Percentiles rank a stretch among this genome's conserved stretches.
phyloP scores from a whole-genome alignment of 2,113 vertebrate genomes.

The Patagioenas fasciata region DNA sequence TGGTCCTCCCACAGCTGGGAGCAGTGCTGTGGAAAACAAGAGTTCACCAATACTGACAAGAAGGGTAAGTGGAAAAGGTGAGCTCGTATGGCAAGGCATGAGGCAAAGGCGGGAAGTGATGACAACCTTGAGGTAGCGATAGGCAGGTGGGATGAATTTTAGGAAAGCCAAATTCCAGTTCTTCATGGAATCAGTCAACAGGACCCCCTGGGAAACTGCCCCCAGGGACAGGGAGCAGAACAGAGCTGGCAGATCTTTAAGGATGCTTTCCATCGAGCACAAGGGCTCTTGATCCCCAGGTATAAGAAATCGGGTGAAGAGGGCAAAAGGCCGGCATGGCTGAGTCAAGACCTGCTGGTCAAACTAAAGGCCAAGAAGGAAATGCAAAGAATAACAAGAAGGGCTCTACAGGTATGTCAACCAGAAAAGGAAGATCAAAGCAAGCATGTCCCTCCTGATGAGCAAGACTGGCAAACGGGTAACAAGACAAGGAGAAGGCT shows the following conservation, averaged over 20 bases:
- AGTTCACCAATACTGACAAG: neutral
- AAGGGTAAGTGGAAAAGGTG: neutral
- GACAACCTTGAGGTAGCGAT: constrained; percentile 52
- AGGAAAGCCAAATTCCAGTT: neutral
- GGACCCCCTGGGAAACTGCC: neutral
- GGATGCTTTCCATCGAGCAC: neutral
- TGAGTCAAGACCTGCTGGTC: neutral
- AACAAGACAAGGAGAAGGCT: neutral
- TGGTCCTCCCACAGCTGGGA: neutral
- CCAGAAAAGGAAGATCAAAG: neutral
- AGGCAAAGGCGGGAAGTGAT: neutral
- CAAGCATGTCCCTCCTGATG: rapidly evolving
- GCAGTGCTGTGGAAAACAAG: neutral
- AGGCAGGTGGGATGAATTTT: neutral
- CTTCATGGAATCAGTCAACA: neutral
- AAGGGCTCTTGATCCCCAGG: neutral
- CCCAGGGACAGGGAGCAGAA: neutral
- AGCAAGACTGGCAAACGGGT: neutral
- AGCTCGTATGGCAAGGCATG: neutral
- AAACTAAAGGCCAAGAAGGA: no score
- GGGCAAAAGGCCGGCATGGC: neutral
- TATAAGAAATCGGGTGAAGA: neutral
- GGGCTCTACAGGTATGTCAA: neutral
- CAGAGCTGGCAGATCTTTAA: neutral
- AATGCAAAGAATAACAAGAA: neutral